Evolutionary conservation across 2,797 vertebrate species (phyloP).

Genomic region (Hemibagrus guttatus): DNA sequence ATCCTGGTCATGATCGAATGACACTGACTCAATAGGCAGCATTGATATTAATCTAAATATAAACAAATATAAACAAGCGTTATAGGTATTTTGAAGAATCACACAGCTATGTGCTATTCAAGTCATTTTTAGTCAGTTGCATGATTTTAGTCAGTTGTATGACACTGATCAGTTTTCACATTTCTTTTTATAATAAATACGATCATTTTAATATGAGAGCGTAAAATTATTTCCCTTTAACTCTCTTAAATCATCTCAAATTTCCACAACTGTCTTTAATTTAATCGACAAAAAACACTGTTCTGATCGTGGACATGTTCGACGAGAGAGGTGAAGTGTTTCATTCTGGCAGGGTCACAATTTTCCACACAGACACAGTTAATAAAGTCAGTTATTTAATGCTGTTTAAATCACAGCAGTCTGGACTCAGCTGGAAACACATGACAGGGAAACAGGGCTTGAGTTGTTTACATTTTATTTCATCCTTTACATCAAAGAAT

Average conservation of each 20-base stretch:
- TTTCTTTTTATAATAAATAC: background rate
- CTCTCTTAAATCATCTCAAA: background rate
- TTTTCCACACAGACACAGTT: background rate
- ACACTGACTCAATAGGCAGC: background rate
- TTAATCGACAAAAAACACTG: background rate
- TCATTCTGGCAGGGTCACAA: background rate
- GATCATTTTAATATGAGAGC: background rate
- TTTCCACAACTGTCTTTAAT: background rate
- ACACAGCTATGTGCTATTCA: background rate
- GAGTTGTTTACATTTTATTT: conserved; percentile 36
- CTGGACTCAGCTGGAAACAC: background rate
- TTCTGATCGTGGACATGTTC: background rate
- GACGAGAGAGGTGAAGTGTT: background rate
- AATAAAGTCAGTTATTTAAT: background rate
- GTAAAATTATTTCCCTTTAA: background rate
- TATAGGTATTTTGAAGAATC: background rate
- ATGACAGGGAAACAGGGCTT: background rate
- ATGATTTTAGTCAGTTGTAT: background rate
- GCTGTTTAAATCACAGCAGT: background rate
- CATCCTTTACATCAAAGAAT: conserved; percentile 36
- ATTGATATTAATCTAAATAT: background rate
- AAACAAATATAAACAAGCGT: background rate
- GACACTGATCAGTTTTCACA: background rate
- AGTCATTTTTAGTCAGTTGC: background rate
- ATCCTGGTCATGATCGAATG: background rate